phyloP scores from a whole-genome alignment of 1,140 invertebrate species.

The Zaprionus capensis region DNA sequence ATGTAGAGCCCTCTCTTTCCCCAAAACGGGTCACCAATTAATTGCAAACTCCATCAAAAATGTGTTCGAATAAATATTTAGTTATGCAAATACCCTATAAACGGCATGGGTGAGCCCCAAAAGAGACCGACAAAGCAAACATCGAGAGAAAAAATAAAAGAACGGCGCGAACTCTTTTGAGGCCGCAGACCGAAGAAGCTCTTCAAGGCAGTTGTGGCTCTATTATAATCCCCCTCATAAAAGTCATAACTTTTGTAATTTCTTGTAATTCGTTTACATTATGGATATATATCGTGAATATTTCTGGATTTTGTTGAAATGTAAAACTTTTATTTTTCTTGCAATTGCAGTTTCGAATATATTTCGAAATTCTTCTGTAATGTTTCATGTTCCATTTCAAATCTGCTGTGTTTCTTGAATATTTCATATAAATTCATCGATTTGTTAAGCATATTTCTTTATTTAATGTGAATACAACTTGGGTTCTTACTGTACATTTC shows the following conservation, averaged over 20 bases:
- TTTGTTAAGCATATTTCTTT: not conserved
- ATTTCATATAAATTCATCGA: not conserved
- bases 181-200: not conserved
- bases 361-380: not conserved
- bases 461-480: not conserved
- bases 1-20: constrained; percentile 41
- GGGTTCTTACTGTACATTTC: not conserved
- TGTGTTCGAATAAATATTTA: constrained; percentile 68
- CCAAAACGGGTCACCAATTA: constrained; percentile 49
- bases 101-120: constrained; percentile 7
- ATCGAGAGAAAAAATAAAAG: not conserved
- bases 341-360: not conserved
- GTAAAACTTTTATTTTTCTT: not conserved
- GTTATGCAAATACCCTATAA: constrained; percentile 62
- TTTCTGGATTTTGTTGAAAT: not conserved
- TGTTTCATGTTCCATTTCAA: not conserved
- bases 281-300: not conserved
- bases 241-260: not conserved
- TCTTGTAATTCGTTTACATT: not conserved
- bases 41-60: constrained; percentile 45
- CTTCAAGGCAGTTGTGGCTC: not conserved
- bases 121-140: constrained; percentile 3
- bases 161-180: not conserved
- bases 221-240: not conserved
- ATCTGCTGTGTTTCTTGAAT: not conserved